A percentile compares a stretch with the other conserved stretches of the same genome.
These are phyloP conservation scores for Tethea ocularis DNA, from an alignment of 2,888 invertebrate species.

Conservation along the genomic window DNA sequence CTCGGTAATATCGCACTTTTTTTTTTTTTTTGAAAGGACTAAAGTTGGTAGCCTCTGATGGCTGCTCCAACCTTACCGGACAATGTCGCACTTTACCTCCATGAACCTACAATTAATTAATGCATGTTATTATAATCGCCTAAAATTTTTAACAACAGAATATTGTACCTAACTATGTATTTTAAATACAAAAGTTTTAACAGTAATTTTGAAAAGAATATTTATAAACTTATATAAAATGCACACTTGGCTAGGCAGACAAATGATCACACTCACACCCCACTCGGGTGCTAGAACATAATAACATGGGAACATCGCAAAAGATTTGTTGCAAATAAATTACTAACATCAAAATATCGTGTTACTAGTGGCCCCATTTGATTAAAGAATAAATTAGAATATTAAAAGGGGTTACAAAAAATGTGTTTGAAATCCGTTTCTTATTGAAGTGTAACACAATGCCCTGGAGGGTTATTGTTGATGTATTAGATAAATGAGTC, in stretches of 20 bases:
- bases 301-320: conserved; percentile 17
- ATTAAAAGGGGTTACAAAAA: conserved; percentile 31
- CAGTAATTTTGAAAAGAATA: neutral
- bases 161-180: neutral
- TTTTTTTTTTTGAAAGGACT: no score
- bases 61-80: no score
- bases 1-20: no score
- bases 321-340: conserved; percentile 67
- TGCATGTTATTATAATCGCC: neutral
- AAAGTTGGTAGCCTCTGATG: no score
- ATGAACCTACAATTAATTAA: no score
- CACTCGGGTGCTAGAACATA: conserved; percentile 22
- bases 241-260: neutral
- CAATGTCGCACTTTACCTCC: no score
- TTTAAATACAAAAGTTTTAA: neutral
- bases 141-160: neutral
- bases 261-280: neutral
- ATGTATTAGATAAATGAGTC: conserved; percentile 54
- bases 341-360: conserved; percentile 47
- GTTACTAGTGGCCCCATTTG: conserved; percentile 44
- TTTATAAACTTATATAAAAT: conserved; percentile 1
- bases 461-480: conserved; percentile 30
- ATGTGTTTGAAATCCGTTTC: conserved; percentile 36
- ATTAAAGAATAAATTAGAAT: conserved; percentile 30
- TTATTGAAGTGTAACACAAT: conserved; percentile 17